phyloP scores from a whole-genome alignment of 37 sponge, comb jelly and placozoan species.

The Beroe forskalii region DNA sequence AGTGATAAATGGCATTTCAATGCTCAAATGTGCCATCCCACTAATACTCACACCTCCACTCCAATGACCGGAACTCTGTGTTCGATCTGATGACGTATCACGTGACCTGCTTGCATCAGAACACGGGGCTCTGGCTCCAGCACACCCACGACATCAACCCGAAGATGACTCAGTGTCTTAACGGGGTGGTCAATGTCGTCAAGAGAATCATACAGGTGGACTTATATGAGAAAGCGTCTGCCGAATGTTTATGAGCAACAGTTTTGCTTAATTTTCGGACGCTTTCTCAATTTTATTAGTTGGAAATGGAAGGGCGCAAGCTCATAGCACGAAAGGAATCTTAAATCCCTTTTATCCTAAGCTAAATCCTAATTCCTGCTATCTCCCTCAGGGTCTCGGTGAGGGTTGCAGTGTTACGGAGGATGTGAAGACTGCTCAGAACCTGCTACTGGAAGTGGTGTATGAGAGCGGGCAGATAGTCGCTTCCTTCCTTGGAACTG shows the following conservation, averaged over 20 bases:
- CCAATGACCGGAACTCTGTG: neutral
- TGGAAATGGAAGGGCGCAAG: no score
- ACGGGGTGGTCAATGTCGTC: neutral
- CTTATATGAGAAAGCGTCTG: no score
- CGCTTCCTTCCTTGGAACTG: neutral
- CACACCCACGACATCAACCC: neutral
- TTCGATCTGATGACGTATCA: slow-evolving; percentile 13
- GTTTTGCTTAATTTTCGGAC: no score
- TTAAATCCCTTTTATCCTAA: no score
- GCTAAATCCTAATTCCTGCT: no score
- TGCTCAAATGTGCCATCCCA: no score
- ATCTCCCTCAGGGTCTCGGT: neutral
- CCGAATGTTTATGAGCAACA: no score
- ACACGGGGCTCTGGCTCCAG: neutral
- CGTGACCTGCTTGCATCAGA: neutral
- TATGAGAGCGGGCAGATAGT: neutral
- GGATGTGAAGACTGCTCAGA: neutral
- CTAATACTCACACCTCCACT: no score
- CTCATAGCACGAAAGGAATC: no score
- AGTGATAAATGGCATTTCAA: no score
- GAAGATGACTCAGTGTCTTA: neutral
- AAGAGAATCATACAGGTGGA: slow-evolving; percentile 37
- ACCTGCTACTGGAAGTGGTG: slow-evolving; percentile 2
- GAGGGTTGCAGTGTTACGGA: neutral
- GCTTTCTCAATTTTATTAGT: no score